phyloP scores from a whole-genome alignment of 2,797 vertebrate genomes.

The Lycodopsis pacificus region DNA sequence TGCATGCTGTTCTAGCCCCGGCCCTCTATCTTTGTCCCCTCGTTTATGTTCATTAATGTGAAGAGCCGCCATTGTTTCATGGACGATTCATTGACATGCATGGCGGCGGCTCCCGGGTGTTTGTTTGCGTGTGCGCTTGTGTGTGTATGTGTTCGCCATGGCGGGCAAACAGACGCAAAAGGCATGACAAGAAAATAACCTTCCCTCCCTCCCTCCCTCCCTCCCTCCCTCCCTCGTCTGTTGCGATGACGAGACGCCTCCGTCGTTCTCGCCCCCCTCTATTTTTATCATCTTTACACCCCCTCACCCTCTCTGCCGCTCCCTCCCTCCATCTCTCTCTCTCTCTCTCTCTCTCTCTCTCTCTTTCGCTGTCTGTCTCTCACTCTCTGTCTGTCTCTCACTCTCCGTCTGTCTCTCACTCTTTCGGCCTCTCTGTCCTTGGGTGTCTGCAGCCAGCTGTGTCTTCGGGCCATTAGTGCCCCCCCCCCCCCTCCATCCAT shows the following conservation, averaged over 20 bases:
- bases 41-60: slow-evolving; percentile 74
- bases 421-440: slow-evolving; percentile 79
- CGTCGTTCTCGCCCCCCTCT: neutral
- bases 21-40: slow-evolving; percentile 61
- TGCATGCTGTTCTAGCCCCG: slow-evolving; percentile 63
- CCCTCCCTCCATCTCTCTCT: slow-evolving; percentile 33
- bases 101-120: slow-evolving; percentile 44
- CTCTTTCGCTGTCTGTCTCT: slow-evolving; percentile 37
- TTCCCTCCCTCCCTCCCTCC: slow-evolving; percentile 46
- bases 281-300: slow-evolving; percentile 14
- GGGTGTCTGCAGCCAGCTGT: slow-evolving; percentile 85
- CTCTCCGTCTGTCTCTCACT: slow-evolving; percentile 59
- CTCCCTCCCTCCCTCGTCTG: slow-evolving; percentile 20
- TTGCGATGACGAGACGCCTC: slow-evolving; percentile 61
- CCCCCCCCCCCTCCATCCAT: slow-evolving; percentile 73
- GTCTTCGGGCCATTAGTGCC: slow-evolving; percentile 82
- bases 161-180: slow-evolving; percentile 64
- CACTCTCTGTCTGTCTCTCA: slow-evolving; percentile 17
- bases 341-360: slow-evolving; percentile 47
- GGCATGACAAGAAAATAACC: slow-evolving; percentile 75
- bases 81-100: slow-evolving; percentile 73
- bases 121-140: slow-evolving; percentile 43
- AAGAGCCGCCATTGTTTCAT: slow-evolving; percentile 63
- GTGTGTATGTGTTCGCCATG: slow-evolving; percentile 20
- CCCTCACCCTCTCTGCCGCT: slow-evolving; percentile 20